A percentile compares a stretch with the other conserved stretches of the same genome.
phyloP scores from a whole-genome alignment of 1,140 invertebrate genomes.

The Drosophila varians region DNA sequence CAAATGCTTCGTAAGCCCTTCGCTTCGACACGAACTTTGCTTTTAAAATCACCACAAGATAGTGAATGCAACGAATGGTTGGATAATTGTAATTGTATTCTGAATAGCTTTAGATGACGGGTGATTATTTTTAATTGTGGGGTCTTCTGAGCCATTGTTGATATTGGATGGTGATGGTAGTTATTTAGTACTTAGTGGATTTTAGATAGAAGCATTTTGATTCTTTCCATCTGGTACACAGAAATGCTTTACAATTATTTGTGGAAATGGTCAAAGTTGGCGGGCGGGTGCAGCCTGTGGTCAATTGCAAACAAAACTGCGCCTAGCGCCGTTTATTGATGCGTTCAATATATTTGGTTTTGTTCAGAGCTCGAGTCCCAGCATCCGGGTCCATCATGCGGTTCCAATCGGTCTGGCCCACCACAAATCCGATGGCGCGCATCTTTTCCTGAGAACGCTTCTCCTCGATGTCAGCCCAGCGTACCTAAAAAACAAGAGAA shows the following conservation, averaged over 20 bases:
- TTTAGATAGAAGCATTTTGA: not conserved
- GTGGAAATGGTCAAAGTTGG: conserved; percentile 4
- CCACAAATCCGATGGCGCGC: conserved; percentile 96
- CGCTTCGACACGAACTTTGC: conserved; percentile 14
- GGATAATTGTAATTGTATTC: conserved; percentile 18
- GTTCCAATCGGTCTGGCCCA: conserved; percentile 97
- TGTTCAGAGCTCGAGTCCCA: conserved; percentile 93
- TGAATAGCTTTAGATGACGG: conserved; percentile 6
- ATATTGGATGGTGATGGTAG: not conserved
- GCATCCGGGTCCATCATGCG: conserved; percentile 96
- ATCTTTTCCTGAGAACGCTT: conserved; percentile 94
- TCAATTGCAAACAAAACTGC: not conserved
- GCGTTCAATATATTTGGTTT: conserved; percentile 95
- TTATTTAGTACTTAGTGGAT: not conserved
- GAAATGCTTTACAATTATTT: conserved; percentile 1
- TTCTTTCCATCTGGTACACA: no score
- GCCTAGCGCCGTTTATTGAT: conserved; percentile 58
- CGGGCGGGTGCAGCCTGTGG: conserved; percentile 10
- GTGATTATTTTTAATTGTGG: conserved; percentile 26
- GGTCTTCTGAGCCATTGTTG: not conserved
- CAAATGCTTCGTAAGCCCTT: not conserved
- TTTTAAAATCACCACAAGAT: not conserved
- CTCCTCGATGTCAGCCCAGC: conserved; percentile 99
- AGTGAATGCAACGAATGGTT: conserved; percentile 9
- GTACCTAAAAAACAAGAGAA: conserved; percentile 87